Percentiles rank a stretch among this genome's conserved stretches.
phyloP scores from a whole-genome alignment of 1,140 invertebrate genomes.

The Oscheius sp. region DNA sequence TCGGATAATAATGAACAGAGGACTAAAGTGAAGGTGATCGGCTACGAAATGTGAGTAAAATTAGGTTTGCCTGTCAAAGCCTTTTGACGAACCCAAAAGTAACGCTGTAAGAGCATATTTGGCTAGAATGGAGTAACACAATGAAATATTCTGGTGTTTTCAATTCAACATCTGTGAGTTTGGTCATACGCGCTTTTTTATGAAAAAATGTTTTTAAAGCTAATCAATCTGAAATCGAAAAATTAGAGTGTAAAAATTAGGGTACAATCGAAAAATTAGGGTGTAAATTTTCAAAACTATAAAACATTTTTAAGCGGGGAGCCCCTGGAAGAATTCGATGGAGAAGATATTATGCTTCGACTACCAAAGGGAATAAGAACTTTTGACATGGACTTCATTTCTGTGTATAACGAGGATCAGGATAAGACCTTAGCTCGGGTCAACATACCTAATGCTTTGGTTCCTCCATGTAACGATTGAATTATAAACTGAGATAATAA shows the following conservation, averaged over 20 bases:
- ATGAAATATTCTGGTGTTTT: slow-evolving; percentile 20
- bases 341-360: slow-evolving; percentile 51
- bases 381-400: slow-evolving; percentile 56
- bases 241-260: too few relatives aligned
- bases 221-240: too few relatives aligned
- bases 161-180: too few relatives aligned
- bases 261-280: too few relatives aligned
- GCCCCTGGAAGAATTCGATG: slow-evolving; percentile 44
- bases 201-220: too few relatives aligned
- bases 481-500: background rate
- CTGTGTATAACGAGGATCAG: slow-evolving; percentile 53
- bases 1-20: slow-evolving; percentile 53
- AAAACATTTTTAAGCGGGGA: slow-evolving; percentile 50
- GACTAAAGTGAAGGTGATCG: slow-evolving; percentile 48
- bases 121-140: too few relatives aligned
- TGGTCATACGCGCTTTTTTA: too few relatives aligned
- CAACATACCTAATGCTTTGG: slow-evolving; percentile 48
- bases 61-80: too few relatives aligned
- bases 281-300: too few relatives aligned
- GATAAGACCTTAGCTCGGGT: slow-evolving; percentile 52
- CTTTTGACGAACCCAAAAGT: too few relatives aligned
- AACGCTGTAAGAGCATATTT: too few relatives aligned
- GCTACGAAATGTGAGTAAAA: slow-evolving; percentile 40
- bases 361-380: slow-evolving; percentile 47
- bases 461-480: slow-evolving; percentile 47